phyloP scores from a whole-genome alignment of 2,113 vertebrate species.

The Hirundichthys speculiger region DNA sequence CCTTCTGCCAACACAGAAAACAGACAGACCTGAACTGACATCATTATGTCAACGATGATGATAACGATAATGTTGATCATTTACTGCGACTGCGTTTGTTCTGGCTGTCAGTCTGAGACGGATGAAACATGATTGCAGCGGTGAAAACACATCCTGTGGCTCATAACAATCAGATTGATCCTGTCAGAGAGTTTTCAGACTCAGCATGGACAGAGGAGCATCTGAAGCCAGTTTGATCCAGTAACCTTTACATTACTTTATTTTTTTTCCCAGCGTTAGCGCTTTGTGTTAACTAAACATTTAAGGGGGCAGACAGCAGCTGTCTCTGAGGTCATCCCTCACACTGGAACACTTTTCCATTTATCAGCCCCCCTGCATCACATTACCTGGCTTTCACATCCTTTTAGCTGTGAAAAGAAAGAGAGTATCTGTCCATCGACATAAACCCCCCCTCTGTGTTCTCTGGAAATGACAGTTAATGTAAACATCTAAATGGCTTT shows the following conservation, averaged over 20 bases:
- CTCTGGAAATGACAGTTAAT: too few species aligned
- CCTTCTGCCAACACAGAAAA: not conserved
- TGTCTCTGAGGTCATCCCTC: constrained; percentile 22
- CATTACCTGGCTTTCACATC: constrained; percentile 18
- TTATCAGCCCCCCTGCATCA: constrained; percentile 41
- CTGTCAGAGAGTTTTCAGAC: not conserved
- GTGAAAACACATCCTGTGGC: not conserved
- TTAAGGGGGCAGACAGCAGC: constrained; percentile 35
- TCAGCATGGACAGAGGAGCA: not conserved
- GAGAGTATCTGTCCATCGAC: too few species aligned
- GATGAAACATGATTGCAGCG: not conserved
- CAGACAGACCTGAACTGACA: not conserved
- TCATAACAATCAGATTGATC: not conserved
- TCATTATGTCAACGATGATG: constrained; percentile 16
- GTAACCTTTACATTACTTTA: constrained; percentile 34
- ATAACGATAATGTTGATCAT: not conserved
- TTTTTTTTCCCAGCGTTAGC: constrained; percentile 11
- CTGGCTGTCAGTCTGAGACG: constrained; percentile 22
- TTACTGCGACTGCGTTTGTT: constrained; percentile 24
- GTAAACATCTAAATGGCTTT: too few species aligned
- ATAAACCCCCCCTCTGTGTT: too few species aligned
- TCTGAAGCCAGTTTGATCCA: constrained; percentile 2
- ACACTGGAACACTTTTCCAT: constrained; percentile 31
- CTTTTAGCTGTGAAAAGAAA: not conserved
- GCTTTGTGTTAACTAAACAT: constrained; percentile 21